Evolutionary conservation across 2,113 vertebrate species (phyloP).

Genomic region (Podarcis raffonei): DNA sequence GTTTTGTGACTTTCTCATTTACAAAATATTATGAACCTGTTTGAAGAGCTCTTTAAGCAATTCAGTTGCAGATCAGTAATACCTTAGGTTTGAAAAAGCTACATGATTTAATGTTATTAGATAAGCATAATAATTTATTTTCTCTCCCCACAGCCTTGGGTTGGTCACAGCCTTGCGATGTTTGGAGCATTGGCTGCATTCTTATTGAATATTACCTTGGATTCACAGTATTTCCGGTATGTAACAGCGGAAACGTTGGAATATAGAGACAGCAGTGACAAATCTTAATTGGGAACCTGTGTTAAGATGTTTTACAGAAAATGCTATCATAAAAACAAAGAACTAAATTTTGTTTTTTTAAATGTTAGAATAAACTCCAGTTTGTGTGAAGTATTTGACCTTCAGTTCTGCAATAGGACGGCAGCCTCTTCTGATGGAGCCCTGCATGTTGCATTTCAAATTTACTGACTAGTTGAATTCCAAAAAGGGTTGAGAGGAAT

Average conservation of each 20-base stretch:
- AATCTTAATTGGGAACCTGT: too few species aligned
- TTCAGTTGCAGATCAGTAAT: background rate
- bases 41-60: background rate
- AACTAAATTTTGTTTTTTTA: too few species aligned
- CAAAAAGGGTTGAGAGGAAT: background rate
- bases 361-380: background rate
- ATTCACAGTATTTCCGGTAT: constrained; percentile 86
- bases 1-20: background rate
- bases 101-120: background rate
- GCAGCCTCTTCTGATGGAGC: background rate
- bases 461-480: background rate
- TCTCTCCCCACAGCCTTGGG: constrained; percentile 78
- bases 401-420: background rate
- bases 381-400: background rate
- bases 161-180: constrained; percentile 87
- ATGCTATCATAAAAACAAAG: too few species aligned
- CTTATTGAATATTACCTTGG: constrained; percentile 90
- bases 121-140: background rate
- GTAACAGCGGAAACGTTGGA: background rate
- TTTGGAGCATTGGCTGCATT: constrained; percentile 89
- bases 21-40: background rate
- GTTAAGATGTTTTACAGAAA: too few species aligned
- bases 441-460: background rate
- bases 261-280: background rate
- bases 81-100: background rate